Evolutionary conservation across 2,797 vertebrate species (phyloP), one percentile per base, ranked within the genome.

Genomic region (Sphenodon punctatus): DNA sequence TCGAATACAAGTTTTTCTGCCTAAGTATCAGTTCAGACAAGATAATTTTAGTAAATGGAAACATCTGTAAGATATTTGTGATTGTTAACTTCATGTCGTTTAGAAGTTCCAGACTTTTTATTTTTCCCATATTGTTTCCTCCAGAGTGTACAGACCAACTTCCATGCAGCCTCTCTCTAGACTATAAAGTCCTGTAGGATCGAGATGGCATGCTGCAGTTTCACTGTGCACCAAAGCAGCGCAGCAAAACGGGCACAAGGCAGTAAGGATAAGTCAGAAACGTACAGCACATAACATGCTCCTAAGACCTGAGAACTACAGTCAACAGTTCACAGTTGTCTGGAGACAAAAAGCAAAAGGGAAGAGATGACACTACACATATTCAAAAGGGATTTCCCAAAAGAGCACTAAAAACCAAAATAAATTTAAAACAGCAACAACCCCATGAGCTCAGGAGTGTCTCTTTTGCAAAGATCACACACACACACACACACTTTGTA

Each of bases 391-490:
- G 17, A 34, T 70, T 19, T 72, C 19, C 45, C 73, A 0, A 12
- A 39, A 80, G 78, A 78, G 7, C 23, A 23, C 23, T 7, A 13
- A 4, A 3, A 27, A 78, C 82, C 8, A 13, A 60, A 48, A 60
- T 48, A 46, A 76, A 49, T 61, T 0, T 1, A 0, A 67, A 19
- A 32, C 23, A 59, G 69, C 13, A 14, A 43, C 82, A 87, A 72
- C 10, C 48, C 36, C 17, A 27, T 68, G 34, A 69, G 82, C 60
- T 63, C 36, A 84, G 86, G 72, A 75, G 30, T 39, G 80, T 41
- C 49, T 70, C 73, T 53, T 22, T 67, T 82, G 1, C 39, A 70
- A 59, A 64, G 45, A 60, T 73, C 42, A 0, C 27, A 0, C 0
- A 46, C 1, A 1, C 1, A 7, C 10, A 27, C 20, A 34, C 32